Evolutionary conservation across 1,140 invertebrate genomes (phyloP).

Genomic region (Drusus annulatus): DNA sequence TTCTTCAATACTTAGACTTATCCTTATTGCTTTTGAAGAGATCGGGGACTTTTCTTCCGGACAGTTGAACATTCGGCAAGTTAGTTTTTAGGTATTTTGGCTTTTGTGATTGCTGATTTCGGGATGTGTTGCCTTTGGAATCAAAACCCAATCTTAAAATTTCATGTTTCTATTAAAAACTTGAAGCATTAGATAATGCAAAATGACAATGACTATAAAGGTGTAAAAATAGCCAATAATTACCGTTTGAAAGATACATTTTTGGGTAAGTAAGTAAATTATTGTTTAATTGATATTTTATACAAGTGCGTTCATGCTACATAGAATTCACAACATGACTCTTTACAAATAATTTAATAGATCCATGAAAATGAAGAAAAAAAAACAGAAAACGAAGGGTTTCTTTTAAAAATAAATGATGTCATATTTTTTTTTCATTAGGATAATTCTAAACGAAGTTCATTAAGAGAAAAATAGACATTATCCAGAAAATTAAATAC

Average conservation of each 20-base stretch:
- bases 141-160: too few species aligned
- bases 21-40: too few species aligned
- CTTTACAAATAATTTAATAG: not conserved
- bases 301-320: too few species aligned
- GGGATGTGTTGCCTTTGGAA: too few species aligned
- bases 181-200: not conserved
- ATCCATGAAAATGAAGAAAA: not conserved
- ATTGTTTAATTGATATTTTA: not conserved
- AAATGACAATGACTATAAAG: conserved; percentile 2
- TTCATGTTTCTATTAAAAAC: too few species aligned
- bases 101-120: too few species aligned
- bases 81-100: too few species aligned
- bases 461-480: not conserved
- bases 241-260: not conserved
- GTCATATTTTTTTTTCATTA: not conserved
- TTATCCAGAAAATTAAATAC: not conserved
- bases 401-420: not conserved
- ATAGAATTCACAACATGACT: too few species aligned
- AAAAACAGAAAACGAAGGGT: not conserved
- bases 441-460: too few species aligned
- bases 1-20: too few species aligned
- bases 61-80: too few species aligned
- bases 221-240: not conserved
- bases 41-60: too few species aligned
- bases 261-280: not conserved